phyloP scores from a whole-genome alignment of 2,888 invertebrate genomes.

The Proisotoma minuta region DNA sequence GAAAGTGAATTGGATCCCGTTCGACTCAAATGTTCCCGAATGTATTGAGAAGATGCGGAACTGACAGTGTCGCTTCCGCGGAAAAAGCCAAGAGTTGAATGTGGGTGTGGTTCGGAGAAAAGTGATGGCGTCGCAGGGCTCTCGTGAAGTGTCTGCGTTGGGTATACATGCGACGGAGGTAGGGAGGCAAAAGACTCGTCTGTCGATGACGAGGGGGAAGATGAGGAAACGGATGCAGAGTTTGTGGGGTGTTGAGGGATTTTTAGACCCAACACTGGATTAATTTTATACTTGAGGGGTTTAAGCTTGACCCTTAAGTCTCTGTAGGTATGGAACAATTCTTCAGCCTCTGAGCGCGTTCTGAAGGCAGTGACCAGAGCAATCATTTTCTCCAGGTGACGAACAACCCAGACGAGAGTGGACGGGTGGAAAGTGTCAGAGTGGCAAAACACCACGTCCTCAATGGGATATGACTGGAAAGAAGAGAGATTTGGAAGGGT shows the following conservation, averaged over 20 bases:
- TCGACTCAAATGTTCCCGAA: constrained; percentile 29
- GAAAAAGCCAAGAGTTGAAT: constrained; percentile 41
- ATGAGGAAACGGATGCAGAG: constrained; percentile 22
- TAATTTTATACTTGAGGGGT: constrained; percentile 44
- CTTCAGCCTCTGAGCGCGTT: constrained; percentile 43
- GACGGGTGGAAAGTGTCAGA: constrained; percentile 44
- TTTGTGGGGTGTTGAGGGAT: constrained; percentile 18
- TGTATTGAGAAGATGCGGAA: not conserved
- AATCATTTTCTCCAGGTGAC: constrained; percentile 46
- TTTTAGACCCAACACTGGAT: constrained; percentile 28
- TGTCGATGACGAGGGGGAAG: constrained; percentile 5
- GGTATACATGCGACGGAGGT: constrained; percentile 34
- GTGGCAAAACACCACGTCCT: constrained; percentile 47
- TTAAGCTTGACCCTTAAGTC: constrained; percentile 45
- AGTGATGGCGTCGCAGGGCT: constrained; percentile 32
- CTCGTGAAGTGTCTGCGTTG: constrained; percentile 37
- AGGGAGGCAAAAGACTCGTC: constrained; percentile 29
- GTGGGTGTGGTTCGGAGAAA: constrained; percentile 33
- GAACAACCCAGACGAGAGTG: constrained; percentile 46
- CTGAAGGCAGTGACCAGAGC: constrained; percentile 45
- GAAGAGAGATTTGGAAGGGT: constrained; percentile 43
- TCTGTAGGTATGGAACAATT: constrained; percentile 45
- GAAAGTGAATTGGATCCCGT: constrained; percentile 36
- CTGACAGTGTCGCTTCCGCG: constrained; percentile 10
- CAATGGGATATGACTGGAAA: constrained; percentile 47